Evolutionary conservation across 1,140 invertebrate species (phyloP).

Genomic region (Archegozetes longisetosus): DNA sequence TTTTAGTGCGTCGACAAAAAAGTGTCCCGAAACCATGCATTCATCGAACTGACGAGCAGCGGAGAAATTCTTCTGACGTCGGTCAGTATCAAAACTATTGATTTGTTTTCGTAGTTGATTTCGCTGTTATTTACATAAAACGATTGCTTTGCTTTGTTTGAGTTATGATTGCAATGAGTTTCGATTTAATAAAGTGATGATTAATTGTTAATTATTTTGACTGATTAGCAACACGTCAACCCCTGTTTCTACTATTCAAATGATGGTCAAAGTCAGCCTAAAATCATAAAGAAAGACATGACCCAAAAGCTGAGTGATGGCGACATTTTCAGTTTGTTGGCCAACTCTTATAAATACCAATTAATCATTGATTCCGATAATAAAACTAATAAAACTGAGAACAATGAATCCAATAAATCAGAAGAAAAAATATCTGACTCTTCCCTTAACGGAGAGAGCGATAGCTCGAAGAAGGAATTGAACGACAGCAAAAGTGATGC

Average conservation of each 20-base stretch:
- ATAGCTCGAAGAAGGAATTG: not conserved
- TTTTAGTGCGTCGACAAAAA: conserved; percentile 24
- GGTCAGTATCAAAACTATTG: conserved; percentile 19
- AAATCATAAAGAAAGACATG: conserved; percentile 23
- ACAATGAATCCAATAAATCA: not conserved
- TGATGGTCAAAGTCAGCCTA: conserved; percentile 16
- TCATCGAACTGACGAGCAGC: conserved; percentile 20
- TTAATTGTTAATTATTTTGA: not conserved
- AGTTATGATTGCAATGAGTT: not conserved
- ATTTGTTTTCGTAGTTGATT: not conserved
- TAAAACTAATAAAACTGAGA: not conserved
- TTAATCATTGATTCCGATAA: conserved; percentile 13
- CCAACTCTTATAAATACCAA: conserved; percentile 21
- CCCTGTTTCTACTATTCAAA: conserved; percentile 22
- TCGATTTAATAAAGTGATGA: not conserved
- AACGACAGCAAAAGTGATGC: not conserved
- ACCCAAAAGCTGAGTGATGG: conserved; percentile 20
- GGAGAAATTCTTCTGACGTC: conserved; percentile 22
- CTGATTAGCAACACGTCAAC: conserved; percentile 22
- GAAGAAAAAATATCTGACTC: conserved; percentile 6
- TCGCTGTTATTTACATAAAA: not conserved
- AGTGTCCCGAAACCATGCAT: conserved; percentile 24
- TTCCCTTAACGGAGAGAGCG: not conserved
- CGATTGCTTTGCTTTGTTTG: too few species aligned
- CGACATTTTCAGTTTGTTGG: conserved; percentile 23